These are phyloP conservation scores for Clostera curtula DNA, from an alignment of 2,888 invertebrate genomes.

Conservation along the genomic window DNA sequence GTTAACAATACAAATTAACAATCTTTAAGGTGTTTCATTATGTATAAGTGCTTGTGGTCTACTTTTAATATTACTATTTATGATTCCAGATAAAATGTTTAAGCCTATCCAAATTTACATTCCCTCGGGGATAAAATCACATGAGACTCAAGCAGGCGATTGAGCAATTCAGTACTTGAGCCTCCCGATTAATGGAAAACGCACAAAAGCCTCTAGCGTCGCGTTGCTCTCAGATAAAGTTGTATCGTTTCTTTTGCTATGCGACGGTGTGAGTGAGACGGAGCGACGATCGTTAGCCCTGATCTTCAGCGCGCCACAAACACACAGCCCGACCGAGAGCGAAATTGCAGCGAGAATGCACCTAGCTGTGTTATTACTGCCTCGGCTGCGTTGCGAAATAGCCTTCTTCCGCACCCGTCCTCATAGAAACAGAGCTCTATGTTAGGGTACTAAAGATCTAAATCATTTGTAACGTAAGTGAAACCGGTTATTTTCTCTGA, in stretches of 20 bases:
- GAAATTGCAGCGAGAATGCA: slow-evolving; percentile 75
- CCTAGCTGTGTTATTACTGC: slow-evolving; percentile 72
- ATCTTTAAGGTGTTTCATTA: too few relatives aligned
- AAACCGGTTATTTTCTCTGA: slow-evolving; percentile 62
- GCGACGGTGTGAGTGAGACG: slow-evolving; percentile 53
- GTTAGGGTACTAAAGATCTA: slow-evolving; percentile 27
- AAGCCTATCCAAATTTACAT: too few relatives aligned
- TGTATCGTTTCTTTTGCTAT: slow-evolving; percentile 70
- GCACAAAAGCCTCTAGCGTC: slow-evolving; percentile 72
- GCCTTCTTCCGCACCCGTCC: slow-evolving; percentile 38
- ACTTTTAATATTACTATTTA: too few relatives aligned
- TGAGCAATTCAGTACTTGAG: too few relatives aligned
- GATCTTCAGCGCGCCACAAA: slow-evolving; percentile 76
- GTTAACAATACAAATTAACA: too few relatives aligned
- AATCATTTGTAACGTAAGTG: slow-evolving; percentile 27
- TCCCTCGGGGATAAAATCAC: too few relatives aligned
- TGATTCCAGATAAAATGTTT: too few relatives aligned
- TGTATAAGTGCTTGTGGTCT: too few relatives aligned
- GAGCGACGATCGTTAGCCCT: slow-evolving; percentile 73
- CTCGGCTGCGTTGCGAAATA: slow-evolving; percentile 49
- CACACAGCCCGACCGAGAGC: slow-evolving; percentile 75
- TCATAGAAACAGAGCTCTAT: slow-evolving; percentile 33
- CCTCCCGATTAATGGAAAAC: too few relatives aligned
- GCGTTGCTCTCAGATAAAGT: slow-evolving; percentile 71
- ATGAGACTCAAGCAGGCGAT: too few relatives aligned